Evolutionary conservation across 2,888 invertebrate genomes (phyloP).

Genomic region (Drosophila peninsularis): DNA sequence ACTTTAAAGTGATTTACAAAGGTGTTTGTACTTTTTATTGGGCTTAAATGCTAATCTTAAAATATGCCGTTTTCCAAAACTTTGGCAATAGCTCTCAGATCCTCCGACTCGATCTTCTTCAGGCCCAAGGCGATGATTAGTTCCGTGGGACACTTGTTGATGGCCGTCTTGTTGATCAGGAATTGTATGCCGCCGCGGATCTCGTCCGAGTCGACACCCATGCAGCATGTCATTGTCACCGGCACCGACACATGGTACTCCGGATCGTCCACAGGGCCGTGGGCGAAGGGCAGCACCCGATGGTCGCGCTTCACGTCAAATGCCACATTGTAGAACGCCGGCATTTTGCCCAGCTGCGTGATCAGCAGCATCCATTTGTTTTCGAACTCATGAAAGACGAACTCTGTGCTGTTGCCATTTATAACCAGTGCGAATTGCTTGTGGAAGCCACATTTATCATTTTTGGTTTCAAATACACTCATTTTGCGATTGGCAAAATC

Average conservation of each 20-base stretch:
- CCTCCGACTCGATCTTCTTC: slow-evolving; percentile 69
- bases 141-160: slow-evolving; percentile 77
- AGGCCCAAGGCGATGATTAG: slow-evolving; percentile 79
- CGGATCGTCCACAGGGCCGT: slow-evolving; percentile 67
- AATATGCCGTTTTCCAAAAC: slow-evolving; percentile 62
- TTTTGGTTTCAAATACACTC: slow-evolving; percentile 18
- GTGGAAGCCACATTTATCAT: slow-evolving; percentile 65
- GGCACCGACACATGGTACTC: slow-evolving; percentile 74
- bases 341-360: slow-evolving; percentile 81
- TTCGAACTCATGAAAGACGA: slow-evolving; percentile 80
- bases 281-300: slow-evolving; percentile 38
- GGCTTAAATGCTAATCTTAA: not conserved
- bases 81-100: slow-evolving; percentile 71
- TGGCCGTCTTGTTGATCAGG: slow-evolving; percentile 76
- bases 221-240: slow-evolving; percentile 75
- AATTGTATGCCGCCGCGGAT: slow-evolving; percentile 81
- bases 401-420: slow-evolving; percentile 76
- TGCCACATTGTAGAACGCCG: slow-evolving; percentile 78
- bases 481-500: slow-evolving; percentile 18
- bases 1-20: slow-evolving; percentile 37
- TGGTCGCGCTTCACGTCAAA: slow-evolving; percentile 77
- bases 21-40: slow-evolving; percentile 18
- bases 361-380: slow-evolving; percentile 82
- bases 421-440: slow-evolving; percentile 73
- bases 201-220: slow-evolving; percentile 81